Base-by-base conservation (phyloP, 2,113 vertebrate genomes). In the Phrynocephalus versicolor region DNA sequence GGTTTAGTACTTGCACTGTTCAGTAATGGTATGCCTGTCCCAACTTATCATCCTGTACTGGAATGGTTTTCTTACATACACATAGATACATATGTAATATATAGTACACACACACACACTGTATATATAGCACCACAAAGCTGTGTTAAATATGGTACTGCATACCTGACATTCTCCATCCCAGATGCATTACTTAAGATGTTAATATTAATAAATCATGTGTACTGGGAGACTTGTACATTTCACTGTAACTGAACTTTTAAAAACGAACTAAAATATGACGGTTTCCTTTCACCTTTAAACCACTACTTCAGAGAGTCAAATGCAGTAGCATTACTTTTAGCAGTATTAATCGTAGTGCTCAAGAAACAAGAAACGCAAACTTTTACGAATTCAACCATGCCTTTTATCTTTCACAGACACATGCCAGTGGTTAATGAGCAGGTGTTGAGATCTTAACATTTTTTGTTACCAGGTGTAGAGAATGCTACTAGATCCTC, bases 341-440 rank as follows among this genome's bases (percentile, higher is more conserved):
- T 79, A 84, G 81, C 88, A 93, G 87, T 57, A 91, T 91, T 81
- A 65, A 21, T 94, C 58, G 85, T 73, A 87, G 79, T 88, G 84
- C n/a, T 90, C 82, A 60, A 95, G 94, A 95, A 89, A 90, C 88
- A 89, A 81, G 84, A 90, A 91, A 91, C 82, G 55, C 81, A 94
- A 97, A 96, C 90, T 96, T 97, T 95, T 87, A 83, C 89, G 92
- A 96, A 96, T 95, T 95, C 88, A 91, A 90, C 94, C 93, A 95
- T 93, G 88, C 82, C 92, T 70, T 89, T 85, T 91, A 83, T 85
- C 81, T 92, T 87, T 94, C 91, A 85, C 88, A 89, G 91, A 95
- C 93, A 91, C 91, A 91, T 82, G 89, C 89, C 92, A 84, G 88
- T 89, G 78, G 67, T 88, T 95, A 91, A 90, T 79, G 91, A 93